phyloP scores from a whole-genome alignment of 2,888 invertebrate genomes.

The Artemia sp. region DNA sequence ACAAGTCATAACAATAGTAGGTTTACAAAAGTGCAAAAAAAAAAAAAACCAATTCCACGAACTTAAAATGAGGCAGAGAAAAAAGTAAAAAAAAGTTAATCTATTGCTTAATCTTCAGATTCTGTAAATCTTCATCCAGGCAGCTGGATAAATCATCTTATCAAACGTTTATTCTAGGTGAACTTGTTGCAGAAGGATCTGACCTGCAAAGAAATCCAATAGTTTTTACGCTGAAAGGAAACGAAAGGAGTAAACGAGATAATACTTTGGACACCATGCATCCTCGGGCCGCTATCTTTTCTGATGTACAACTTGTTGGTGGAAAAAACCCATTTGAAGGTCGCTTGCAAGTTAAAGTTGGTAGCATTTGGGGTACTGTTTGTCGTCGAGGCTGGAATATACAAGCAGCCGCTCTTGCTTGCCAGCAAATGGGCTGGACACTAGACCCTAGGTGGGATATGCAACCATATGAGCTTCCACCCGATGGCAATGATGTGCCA shows the following conservation, averaged over 20 bases:
- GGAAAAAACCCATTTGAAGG: slow-evolving; percentile 69
- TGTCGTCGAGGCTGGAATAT: slow-evolving; percentile 93
- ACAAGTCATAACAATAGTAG: too few species aligned
- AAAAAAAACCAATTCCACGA: too few species aligned
- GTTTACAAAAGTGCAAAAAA: too few species aligned
- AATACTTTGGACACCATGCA: slow-evolving; percentile 43
- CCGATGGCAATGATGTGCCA: slow-evolving; percentile 54
- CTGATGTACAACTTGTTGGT: slow-evolving; percentile 54
- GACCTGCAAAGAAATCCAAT: slow-evolving; percentile 27
- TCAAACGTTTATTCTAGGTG: background rate
- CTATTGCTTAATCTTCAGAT: too few species aligned
- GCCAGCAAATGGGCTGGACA: slow-evolving; percentile 81
- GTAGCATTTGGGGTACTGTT: slow-evolving; percentile 69
- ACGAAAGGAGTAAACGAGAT: slow-evolving; percentile 32
- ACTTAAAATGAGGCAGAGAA: too few species aligned
- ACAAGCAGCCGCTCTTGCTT: slow-evolving; percentile 74
- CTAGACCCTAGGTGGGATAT: slow-evolving; percentile 79
- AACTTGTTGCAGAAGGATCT: slow-evolving; percentile 35
- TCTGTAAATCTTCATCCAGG: too few species aligned
- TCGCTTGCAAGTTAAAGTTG: slow-evolving; percentile 45
- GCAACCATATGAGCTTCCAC: slow-evolving; percentile 61
- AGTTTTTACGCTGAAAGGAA: slow-evolving; percentile 26
- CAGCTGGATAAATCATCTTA: too few species aligned
- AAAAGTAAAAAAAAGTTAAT: too few species aligned
- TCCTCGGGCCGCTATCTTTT: slow-evolving; percentile 15